Percentiles rank a stretch among this genome's conserved stretches.
phyloP scores from a whole-genome alignment of 2,113 vertebrate species.

The Corvus hawaiiensis region DNA sequence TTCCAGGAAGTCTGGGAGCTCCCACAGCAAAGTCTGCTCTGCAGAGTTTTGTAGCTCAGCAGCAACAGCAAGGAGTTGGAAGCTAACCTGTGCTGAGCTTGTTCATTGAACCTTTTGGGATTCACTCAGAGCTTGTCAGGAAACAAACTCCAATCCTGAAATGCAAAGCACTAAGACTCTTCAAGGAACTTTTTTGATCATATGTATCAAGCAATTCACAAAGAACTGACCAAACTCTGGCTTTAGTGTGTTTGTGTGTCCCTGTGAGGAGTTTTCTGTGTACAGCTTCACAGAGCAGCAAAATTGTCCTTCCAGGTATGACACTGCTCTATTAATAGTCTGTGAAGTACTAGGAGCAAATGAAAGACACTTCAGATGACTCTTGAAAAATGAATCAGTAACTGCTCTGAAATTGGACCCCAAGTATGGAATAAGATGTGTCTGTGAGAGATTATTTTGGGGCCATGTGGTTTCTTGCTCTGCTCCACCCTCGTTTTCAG shows the following conservation, averaged over 20 bases:
- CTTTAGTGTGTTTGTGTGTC: neutral
- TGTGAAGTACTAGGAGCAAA: neutral
- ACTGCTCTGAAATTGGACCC: conserved; percentile 12
- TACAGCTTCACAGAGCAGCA: neutral
- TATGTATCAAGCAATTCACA: neutral
- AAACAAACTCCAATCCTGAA: neutral
- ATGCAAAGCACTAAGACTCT: neutral
- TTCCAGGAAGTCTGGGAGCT: neutral
- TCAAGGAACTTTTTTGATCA: neutral
- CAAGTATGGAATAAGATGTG: neutral
- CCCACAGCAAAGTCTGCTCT: neutral
- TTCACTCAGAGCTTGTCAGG: neutral
- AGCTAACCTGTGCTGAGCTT: neutral
- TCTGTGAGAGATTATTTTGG: conserved; percentile 4
- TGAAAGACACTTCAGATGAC: conserved; percentile 37
- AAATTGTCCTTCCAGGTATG: conserved; percentile 21
- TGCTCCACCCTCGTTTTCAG: neutral
- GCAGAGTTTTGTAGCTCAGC: neutral
- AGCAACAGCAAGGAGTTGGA: neutral
- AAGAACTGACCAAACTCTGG: neutral
- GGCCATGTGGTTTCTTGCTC: neutral
- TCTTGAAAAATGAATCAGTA: conserved; percentile 20
- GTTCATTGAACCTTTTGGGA: neutral
- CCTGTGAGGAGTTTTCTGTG: neutral
- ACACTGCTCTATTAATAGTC: conserved; percentile 38